Conservation (phyloP, 1,140 invertebrate genomes). For the Aphelenchoides avenae region DNA sequence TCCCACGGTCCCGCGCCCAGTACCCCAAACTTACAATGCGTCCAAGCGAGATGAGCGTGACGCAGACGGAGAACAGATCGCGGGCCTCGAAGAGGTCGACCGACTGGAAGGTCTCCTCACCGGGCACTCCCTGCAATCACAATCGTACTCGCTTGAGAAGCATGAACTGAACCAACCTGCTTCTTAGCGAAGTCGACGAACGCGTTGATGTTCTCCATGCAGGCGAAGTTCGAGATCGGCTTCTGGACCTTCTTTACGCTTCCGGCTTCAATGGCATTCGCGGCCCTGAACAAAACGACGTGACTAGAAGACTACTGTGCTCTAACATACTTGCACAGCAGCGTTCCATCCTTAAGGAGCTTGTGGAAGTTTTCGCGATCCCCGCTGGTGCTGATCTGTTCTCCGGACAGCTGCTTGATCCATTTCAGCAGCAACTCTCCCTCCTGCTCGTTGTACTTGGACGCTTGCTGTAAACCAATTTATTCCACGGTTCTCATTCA, state of each 20-base stretch:
- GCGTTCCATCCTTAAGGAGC: constrained; percentile 58
- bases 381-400: constrained; percentile 39
- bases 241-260: constrained; percentile 81
- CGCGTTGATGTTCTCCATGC: constrained; percentile 92
- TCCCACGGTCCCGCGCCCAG: too few relatives aligned
- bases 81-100: constrained; percentile 70
- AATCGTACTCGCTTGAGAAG: too few relatives aligned
- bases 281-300: constrained; percentile 57
- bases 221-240: constrained; percentile 82
- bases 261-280: constrained; percentile 64
- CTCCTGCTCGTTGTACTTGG: constrained; percentile 40
- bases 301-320: too few relatives aligned
- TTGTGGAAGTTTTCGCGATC: constrained; percentile 46
- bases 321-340: constrained; percentile 59
- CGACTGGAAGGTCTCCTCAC: constrained; percentile 84
- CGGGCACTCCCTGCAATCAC: constrained; percentile 71
- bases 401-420: constrained; percentile 42
- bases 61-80: constrained; percentile 88
- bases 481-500: neutral
- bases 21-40: constrained; percentile 84
- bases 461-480: constrained; percentile 36
- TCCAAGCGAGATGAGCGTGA: constrained; percentile 85
- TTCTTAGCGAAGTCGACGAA: constrained; percentile 79
- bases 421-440: constrained; percentile 34
- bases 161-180: too few relatives aligned